phyloP scores from a whole-genome alignment of 2,797 vertebrate species.

The Garrulus glandarius region DNA sequence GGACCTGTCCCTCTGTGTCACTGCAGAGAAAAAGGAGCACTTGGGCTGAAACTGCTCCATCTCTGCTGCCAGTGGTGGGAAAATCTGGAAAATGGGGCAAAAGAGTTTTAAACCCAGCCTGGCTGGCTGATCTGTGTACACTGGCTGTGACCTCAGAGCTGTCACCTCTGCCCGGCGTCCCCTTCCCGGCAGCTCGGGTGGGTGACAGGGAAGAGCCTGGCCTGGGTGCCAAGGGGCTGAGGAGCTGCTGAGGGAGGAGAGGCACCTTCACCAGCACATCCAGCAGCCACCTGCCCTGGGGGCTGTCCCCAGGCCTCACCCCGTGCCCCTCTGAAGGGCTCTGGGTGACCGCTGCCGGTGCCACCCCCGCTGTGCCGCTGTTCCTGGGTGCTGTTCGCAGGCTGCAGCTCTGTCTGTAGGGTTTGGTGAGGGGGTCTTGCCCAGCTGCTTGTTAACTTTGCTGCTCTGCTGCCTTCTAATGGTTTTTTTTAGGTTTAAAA shows the following conservation, averaged over 20 bases:
- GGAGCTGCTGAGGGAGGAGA: not conserved
- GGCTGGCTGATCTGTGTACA: rapidly evolving
- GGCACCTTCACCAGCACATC: not conserved
- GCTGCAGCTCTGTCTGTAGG: not conserved
- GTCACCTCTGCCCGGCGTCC: not conserved
- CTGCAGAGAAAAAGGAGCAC: rapidly evolving
- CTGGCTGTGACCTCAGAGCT: not conserved
- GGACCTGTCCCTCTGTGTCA: not conserved
- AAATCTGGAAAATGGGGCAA: not conserved
- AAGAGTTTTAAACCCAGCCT: not conserved
- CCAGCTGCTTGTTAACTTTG: not conserved
- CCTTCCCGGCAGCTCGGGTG: not conserved
- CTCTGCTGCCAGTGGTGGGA: not conserved
- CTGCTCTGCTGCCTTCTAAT: not conserved
- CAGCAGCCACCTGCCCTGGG: not conserved
- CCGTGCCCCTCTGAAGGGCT: not conserved
- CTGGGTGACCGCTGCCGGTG: not conserved
- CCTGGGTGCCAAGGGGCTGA: rapidly evolving
- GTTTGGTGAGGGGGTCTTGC: not conserved
- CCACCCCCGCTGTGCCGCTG: not conserved
- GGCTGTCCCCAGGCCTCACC: not conserved
- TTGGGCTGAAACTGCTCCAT: not conserved
- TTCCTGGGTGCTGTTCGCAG: not conserved
- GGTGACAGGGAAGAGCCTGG: not conserved
- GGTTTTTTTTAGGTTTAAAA: not conserved